These are phyloP conservation scores for Octonoba sinensis DNA, from an alignment of 2,888 invertebrate genomes.

Conservation along the genomic window DNA sequence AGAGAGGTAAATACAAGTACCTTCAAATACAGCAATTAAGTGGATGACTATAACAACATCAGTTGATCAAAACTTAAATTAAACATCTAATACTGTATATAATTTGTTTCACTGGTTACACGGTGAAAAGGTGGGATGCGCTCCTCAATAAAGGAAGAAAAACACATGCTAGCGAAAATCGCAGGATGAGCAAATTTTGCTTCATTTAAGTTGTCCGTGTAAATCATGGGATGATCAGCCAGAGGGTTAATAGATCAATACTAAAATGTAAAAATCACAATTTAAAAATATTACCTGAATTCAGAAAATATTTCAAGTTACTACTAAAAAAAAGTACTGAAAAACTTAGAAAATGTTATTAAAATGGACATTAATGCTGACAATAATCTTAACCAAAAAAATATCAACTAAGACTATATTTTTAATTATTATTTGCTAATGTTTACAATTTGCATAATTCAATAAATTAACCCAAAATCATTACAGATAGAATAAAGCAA, in stretches of 20 bases:
- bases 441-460: no score
- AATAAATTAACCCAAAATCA: no score
- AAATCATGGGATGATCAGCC: no score
- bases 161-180: background rate
- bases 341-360: no score
- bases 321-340: no score
- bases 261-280: background rate
- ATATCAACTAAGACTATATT: no score
- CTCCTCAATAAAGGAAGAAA: constrained; percentile 3
- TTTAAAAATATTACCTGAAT: background rate
- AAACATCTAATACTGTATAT: background rate
- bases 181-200: constrained; percentile 1
- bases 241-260: background rate
- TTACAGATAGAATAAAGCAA: no score
- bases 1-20: background rate
- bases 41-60: background rate
- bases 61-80: constrained; percentile 4
- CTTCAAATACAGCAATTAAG: background rate
- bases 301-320: no score
- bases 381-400: no score
- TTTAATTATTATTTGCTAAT: no score
- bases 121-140: constrained; percentile 2
- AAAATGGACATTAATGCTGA: no score
- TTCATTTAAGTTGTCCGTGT: no score
- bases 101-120: constrained; percentile 4